Percentiles rank a stretch among this genome's conserved stretches.
These are phyloP conservation scores for Sapajus apella DNA, from an alignment of 2,113 vertebrate genomes.

Conservation along the genomic window DNA sequence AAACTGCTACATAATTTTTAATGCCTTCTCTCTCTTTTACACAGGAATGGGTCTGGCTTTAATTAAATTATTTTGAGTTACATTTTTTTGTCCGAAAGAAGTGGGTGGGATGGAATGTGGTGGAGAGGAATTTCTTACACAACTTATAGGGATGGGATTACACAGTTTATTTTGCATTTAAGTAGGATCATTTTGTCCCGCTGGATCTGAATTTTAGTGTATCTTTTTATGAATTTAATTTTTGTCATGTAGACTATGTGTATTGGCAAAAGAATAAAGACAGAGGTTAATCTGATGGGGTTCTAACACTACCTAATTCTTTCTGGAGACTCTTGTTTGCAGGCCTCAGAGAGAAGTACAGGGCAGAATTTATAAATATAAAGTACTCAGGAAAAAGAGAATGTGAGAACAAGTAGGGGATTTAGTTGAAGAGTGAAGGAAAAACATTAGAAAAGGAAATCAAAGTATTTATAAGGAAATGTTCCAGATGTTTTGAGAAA, in stretches of 20 bases:
- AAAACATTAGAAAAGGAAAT: not conserved
- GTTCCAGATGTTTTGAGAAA: not conserved
- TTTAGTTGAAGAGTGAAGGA: not conserved
- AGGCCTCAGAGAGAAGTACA: not conserved
- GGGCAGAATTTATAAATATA: not conserved
- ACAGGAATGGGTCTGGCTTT: not conserved
- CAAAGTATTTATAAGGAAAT: not conserved
- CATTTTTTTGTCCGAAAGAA: conserved; percentile 28
- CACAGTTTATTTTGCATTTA: conserved; percentile 43
- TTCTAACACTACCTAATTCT: not conserved
- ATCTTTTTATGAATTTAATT: not conserved
- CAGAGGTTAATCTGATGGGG: not conserved
- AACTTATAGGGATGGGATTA: conserved; percentile 13
- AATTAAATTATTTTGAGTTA: conserved; percentile 55
- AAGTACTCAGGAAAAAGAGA: not conserved
- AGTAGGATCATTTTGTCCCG: not conserved
- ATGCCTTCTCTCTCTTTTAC: not conserved
- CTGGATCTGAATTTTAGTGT: not conserved
- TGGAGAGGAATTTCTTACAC: not conserved
- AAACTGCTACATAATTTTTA: conserved; percentile 31
- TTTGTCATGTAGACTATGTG: not conserved
- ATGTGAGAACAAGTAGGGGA: not conserved
- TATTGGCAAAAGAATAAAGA: conserved; percentile 13
- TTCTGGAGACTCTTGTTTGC: not conserved
- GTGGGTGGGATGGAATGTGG: not conserved